Percentiles rank a stretch among this genome's conserved stretches.
These are phyloP conservation scores for Suillia variegata DNA, from an alignment of 2,888 invertebrate species.

Conservation along the genomic window DNA sequence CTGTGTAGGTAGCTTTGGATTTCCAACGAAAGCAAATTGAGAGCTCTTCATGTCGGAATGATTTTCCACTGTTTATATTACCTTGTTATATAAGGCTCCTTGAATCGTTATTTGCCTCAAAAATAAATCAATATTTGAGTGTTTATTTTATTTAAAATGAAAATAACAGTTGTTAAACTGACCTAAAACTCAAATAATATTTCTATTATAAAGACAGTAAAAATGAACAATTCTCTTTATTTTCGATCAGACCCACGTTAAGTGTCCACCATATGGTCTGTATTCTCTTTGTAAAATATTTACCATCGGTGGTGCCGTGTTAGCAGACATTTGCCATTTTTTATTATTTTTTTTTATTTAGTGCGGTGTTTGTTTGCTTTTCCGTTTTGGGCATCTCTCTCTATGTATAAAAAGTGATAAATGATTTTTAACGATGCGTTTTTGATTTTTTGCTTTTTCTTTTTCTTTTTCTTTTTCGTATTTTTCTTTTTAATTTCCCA, in stretches of 20 bases:
- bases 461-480: background rate
- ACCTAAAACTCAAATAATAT: too few relatives aligned
- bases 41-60: background rate
- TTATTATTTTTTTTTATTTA: slow-evolving; percentile 24
- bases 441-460: background rate
- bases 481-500: too few relatives aligned
- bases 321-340: slow-evolving; percentile 5
- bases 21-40: background rate
- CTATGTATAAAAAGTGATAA: slow-evolving; percentile 29
- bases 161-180: too few relatives aligned
- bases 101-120: too few relatives aligned
- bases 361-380: slow-evolving; percentile 17
- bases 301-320: slow-evolving; percentile 3
- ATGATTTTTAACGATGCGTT: slow-evolving; percentile 33
- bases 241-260: too few relatives aligned
- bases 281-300: background rate
- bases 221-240: too few relatives aligned
- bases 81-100: too few relatives aligned
- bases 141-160: too few relatives aligned
- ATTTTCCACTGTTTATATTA: too few relatives aligned
- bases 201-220: too few relatives aligned
- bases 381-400: slow-evolving; percentile 4
- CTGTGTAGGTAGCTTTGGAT: background rate
- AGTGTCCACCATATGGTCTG: background rate
- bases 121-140: too few relatives aligned